Base-by-base conservation (phyloP, 2,888 invertebrate species). In the Thecophora atra region DNA sequence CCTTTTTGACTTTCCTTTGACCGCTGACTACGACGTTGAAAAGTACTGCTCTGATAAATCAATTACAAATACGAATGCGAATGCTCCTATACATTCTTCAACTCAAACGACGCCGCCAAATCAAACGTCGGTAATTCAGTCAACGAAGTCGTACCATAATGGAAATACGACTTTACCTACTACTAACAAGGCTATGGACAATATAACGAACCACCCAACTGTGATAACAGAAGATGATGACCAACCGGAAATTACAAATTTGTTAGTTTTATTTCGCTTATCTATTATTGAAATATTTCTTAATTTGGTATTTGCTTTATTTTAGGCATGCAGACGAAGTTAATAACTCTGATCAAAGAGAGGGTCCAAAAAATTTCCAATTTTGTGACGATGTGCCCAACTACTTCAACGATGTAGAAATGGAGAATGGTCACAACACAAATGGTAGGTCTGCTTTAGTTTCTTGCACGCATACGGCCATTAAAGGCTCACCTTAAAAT, bases 51-150 rank as follows among this genome's bases (percentile, higher is more conserved):
- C 78, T 79, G 80, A 76, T 51, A 70, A 47, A 63, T 72, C 73
- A 54, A n/a, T 37, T 37, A 37, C 44, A 63, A 62, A 30, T 60
- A 47, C 28, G 47, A 28, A n/a, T 51, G 62, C 62, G n/a, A 62
- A 47, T 30, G 51, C n/a, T 69, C 24, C 52, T 66, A 76, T 72
- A 75, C 76, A 74, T 74, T 75, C 75, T 70, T 75, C 74, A 65
- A 74, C 74, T 19, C 74, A 74, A 74, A 83, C 72, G 73, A 74
- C 82, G 79, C 83, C 84, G 70, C 91, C 89, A 71, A 88, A 88
- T 76, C 92, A 91, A 86, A 92, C 94, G 60, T 94, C 94, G 78
- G 95, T 95, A 71, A 94, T 94, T 84, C 92, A 94, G 85, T 94
- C 94, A 85, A 94, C 94, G 75, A 87, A 87, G 82, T 80, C 85